Evolutionary conservation across 2,888 invertebrate genomes (phyloP).

Genomic region (Noctua janthina): DNA sequence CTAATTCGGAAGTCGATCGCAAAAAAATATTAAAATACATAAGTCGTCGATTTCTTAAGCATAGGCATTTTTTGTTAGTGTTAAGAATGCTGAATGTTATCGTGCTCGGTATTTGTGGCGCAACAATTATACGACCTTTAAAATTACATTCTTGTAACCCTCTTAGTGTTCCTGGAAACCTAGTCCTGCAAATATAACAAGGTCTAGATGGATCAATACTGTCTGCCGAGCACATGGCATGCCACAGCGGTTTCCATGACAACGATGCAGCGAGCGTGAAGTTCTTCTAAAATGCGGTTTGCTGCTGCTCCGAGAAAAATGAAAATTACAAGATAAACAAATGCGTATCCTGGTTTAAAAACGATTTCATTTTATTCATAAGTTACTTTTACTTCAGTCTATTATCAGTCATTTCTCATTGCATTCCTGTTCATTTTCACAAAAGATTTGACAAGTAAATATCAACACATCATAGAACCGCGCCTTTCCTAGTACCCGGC

Average conservation of each 20-base stretch:
- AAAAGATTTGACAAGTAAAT: not conserved
- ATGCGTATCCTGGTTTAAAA: no score
- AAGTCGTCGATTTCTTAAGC: not conserved
- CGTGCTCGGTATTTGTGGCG: not conserved
- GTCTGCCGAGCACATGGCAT: not conserved
- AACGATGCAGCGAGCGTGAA: slow-evolving; percentile 20
- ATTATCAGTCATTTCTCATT: not conserved
- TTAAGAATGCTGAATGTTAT: not conserved
- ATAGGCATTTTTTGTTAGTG: not conserved
- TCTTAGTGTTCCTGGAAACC: slow-evolving; percentile 36
- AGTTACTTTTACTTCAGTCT: not conserved
- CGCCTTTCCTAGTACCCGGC: not conserved
- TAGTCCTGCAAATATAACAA: slow-evolving; percentile 32
- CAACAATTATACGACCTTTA: not conserved
- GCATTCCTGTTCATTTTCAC: not conserved
- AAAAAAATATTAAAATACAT: no score
- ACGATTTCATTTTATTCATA: not conserved
- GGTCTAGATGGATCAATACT: slow-evolving; percentile 36
- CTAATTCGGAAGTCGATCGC: no score
- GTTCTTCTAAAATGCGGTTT: not conserved
- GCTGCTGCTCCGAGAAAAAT: no score
- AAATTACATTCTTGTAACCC: not conserved
- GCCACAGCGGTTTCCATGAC: slow-evolving; percentile 20
- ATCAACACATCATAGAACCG: not conserved
- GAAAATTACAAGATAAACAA: no score